Evolutionary conservation across 2,888 invertebrate genomes (phyloP).

Genomic region (Sthenelais limicola): DNA sequence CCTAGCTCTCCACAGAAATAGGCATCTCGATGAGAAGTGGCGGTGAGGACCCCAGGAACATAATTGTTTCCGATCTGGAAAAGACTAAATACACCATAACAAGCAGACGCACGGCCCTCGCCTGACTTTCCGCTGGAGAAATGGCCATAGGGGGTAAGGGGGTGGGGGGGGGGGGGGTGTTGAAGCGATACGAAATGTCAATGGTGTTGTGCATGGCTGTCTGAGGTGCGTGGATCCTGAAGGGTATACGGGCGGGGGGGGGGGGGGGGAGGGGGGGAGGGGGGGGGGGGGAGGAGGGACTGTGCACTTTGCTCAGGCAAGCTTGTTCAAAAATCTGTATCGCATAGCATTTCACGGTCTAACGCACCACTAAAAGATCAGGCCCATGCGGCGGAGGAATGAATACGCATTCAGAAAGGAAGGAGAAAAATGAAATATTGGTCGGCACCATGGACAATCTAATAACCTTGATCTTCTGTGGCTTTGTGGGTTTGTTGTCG

Average conservation of each 20-base stretch:
- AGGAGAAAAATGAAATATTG: no score
- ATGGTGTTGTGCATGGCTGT: background rate
- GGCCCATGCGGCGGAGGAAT: no score
- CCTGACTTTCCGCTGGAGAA: background rate
- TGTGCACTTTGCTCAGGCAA: conserved; percentile 18
- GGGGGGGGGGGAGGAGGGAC: background rate
- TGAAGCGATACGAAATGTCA: background rate
- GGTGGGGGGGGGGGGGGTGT: conserved; percentile 16
- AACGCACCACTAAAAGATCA: no score
- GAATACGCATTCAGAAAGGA: no score
- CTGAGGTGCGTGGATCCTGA: background rate
- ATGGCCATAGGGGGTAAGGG: conserved; percentile 17
- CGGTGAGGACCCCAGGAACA: background rate
- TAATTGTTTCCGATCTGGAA: conserved; percentile 34
- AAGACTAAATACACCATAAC: conserved; percentile 26
- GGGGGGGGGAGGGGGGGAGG: conserved; percentile 5
- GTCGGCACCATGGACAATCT: no score
- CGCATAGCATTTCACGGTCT: conserved; percentile 15
- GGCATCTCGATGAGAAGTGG: no score
- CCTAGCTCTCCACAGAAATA: conserved; percentile 5
- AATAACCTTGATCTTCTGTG: no score
- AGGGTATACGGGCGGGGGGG: background rate
- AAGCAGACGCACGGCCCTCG: background rate
- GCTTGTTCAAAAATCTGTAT: no score
- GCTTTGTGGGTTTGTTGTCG: no score